Base-by-base conservation (phyloP, 2,888 invertebrate genomes). In the Drosophila kambysellisi region DNA sequence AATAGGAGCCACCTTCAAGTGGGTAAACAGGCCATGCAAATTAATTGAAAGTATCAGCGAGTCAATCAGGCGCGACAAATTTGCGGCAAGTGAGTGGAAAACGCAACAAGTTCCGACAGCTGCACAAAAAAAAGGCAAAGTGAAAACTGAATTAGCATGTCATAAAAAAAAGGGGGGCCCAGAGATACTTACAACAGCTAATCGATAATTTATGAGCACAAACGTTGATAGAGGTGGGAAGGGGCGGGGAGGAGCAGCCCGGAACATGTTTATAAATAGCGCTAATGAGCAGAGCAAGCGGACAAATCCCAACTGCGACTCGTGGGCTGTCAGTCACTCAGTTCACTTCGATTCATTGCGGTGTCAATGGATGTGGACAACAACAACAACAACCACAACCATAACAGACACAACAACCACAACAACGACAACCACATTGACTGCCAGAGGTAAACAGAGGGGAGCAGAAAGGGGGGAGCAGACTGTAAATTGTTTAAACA, bases 201-300 rank as follows among this genome's bases (percentile, higher is more conserved):
- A 85, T 89, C 84, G 84, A 85, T 85, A 85, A 89, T 87, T 89
- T 89, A 87, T 84, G 79, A 84, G 89, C 76, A 75, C 72, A 82
- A 76, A 70, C 82, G 72, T 74, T 71, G 65, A 57, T 52, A 57
- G 15, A 9, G 12, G 1, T 6, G 4, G 9, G 15, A 25, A 7
- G 56, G 15, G 37, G 43, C 9, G 20, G 61, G 43, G 43, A 8
- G 37, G 61, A 52, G 46, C 32, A 64, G 66, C 70, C 65, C 66
- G 71, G 75, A 83, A 86, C 89, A 72, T 83, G 84, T 87, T 87
- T 89, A 85, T 85, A 89, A 85, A 85, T 85, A 79, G 72, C 82
- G 82, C 82, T 85, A 85, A 85, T 85, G 88, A 85, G 82, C 56
- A 70, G 48, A 52, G 74, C 74, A 70, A 74, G 70, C 76, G 64